Evolutionary conservation across 1,140 invertebrate species (phyloP).

Genomic region (Eriocheir sinensis): DNA sequence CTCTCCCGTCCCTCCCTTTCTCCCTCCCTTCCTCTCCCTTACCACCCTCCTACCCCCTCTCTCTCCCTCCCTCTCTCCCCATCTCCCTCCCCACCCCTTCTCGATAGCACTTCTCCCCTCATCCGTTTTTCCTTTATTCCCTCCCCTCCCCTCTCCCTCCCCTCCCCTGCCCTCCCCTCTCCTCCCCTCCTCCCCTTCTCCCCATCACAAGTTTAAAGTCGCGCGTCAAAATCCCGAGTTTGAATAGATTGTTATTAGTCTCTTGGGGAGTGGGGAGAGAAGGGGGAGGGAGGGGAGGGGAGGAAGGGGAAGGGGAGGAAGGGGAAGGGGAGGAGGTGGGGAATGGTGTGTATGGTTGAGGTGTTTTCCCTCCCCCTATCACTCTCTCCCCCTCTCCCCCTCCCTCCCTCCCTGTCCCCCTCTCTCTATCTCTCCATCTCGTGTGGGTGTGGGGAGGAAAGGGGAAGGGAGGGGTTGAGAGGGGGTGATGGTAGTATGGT

Average conservation of each 20-base stretch:
- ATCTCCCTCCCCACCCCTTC: neutral
- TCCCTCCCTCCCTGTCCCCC: constrained; percentile 7
- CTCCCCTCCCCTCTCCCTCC: neutral
- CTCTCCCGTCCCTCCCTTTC: neutral
- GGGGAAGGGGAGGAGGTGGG: neutral
- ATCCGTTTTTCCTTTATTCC: neutral
- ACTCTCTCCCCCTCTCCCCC: constrained; percentile 19
- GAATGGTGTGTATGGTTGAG: neutral
- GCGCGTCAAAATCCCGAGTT: neutral
- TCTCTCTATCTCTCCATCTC: neutral
- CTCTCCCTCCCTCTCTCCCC: neutral
- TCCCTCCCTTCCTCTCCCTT: neutral
- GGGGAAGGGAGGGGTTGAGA: neutral
- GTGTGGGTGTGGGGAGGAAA: neutral
- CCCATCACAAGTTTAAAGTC: neutral
- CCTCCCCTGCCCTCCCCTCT: neutral
- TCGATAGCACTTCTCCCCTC: neutral
- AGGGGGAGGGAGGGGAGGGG: neutral
- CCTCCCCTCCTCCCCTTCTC: neutral
- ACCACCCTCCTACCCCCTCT: neutral
- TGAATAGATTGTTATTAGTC: constrained; percentile 26
- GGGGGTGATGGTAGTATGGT: neutral
- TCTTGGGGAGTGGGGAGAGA: neutral
- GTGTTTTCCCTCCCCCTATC: neutral
- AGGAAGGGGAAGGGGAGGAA: neutral